Conservation (phyloP, 1,140 invertebrate species). For the Diploscapter pachys region DNA sequence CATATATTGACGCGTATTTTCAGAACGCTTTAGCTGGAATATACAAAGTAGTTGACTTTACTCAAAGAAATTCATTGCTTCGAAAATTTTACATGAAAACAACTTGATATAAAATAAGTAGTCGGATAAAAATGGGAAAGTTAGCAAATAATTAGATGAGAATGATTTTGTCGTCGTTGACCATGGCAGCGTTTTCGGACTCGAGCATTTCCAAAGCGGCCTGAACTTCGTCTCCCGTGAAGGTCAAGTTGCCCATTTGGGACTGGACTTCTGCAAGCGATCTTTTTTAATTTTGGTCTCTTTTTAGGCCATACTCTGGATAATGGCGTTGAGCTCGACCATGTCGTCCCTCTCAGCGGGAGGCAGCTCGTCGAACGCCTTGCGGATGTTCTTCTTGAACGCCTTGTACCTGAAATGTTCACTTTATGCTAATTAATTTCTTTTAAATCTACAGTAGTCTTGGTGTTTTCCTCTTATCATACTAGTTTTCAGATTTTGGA, state of each 20-base stretch:
- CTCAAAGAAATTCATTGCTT: too few species aligned
- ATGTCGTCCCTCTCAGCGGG: constrained; percentile 36
- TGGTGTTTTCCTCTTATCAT: too few species aligned
- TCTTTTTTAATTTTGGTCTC: not conserved
- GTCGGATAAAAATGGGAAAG: too few species aligned
- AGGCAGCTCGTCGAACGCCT: constrained; percentile 46
- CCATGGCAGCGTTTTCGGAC: constrained; percentile 50
- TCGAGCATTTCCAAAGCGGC: constrained; percentile 49
- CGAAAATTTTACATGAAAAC: too few species aligned
- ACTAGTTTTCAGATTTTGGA: too few species aligned
- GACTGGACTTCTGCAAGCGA: constrained; percentile 38
- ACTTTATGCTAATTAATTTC: constrained; percentile 42
- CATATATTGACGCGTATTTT: too few species aligned
- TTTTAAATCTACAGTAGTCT: not conserved
- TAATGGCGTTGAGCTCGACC: constrained; percentile 29
- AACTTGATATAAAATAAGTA: too few species aligned
- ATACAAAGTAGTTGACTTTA: too few species aligned
- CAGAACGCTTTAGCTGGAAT: too few species aligned
- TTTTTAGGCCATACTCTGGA: constrained; percentile 11
- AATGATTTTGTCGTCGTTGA: constrained; percentile 49
- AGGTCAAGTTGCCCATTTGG: constrained; percentile 40
- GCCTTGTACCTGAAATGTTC: constrained; percentile 50
- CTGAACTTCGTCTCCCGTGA: constrained; percentile 46
- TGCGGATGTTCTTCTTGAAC: constrained; percentile 48
- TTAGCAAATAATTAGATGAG: constrained; percentile 17